Base-by-base conservation (phyloP, 2,113 vertebrate species). In the Tor tambroides region DNA sequence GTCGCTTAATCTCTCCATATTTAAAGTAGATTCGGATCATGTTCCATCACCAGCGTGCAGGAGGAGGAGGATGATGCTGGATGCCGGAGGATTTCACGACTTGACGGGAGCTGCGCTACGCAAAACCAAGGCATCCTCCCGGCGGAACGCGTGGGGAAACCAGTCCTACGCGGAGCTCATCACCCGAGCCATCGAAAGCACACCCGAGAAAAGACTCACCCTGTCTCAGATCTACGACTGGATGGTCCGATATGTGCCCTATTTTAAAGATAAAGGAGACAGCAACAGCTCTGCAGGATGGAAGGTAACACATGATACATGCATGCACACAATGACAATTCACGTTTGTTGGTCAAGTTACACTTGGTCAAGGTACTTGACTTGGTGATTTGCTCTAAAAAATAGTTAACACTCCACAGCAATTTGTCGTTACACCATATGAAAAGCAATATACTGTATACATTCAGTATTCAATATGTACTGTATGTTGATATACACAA, bases 71-170 rank as follows among this genome's bases (percentile, higher is more conserved):
- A 95, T 96, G 88, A 95, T 96, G 94, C 95, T 94, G 80, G 94
- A 89, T 84, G 91, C 91, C 88, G 94, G 94, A 90, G 92, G 92
- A 90, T 91, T 93, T 94, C 77, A 88, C 93, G 82, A 96, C 90
- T 93, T 95, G 91, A 95, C 95, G 77, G 95, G 96, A 79, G 95
- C 96, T 88, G 95, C 96, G 59, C 95, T 99, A 95, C 96, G 98
- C 92, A 99, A 99, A 96, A 96, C 97, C 89, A 99, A 98, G 91
- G 51, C 49, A 5, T 98, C 97, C 89, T 99, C 98, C 56, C 96
- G 98, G 92, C 95, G 98, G 89, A 99, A 99, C 75, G 75, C 46
- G 46, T 77, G 75, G 75, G 75, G 75, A 15, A 77, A 77, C 75
- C 46, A 51, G 46, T 77, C 75, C 6, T 77, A 77, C 75, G 75